These are phyloP conservation scores for Saxicola maurus DNA, from an alignment of 2,797 vertebrate genomes.

Conservation along the genomic window DNA sequence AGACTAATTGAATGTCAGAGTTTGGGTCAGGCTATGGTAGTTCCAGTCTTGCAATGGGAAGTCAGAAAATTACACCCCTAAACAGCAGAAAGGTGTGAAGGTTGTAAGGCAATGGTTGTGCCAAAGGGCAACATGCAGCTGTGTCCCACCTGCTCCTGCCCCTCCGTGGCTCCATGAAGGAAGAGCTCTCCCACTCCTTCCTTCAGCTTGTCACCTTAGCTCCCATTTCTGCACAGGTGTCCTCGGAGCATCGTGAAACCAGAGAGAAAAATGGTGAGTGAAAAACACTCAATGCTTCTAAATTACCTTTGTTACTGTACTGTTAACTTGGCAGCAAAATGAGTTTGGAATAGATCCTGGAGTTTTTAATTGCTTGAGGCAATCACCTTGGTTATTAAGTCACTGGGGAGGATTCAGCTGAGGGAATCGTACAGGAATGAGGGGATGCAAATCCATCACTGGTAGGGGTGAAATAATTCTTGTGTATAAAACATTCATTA, in stretches of 20 bases:
- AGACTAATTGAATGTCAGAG: background rate
- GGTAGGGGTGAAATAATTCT: background rate
- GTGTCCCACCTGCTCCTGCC: background rate
- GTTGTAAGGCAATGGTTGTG: background rate
- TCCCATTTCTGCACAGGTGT: background rate
- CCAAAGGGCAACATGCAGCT: background rate
- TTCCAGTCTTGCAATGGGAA: background rate
- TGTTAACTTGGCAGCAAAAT: constrained; percentile 6
- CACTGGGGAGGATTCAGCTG: background rate
- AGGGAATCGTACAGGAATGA: fast-evolving
- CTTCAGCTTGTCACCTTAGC: background rate
- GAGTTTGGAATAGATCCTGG: background rate
- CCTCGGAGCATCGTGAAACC: background rate
- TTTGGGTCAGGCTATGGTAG: background rate
- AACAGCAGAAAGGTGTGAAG: background rate
- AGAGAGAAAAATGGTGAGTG: background rate
- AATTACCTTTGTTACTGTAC: background rate
- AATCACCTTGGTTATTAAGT: constrained; percentile 14
- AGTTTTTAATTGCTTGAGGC: constrained; percentile 15
- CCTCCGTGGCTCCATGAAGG: fast-evolving
- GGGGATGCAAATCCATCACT: background rate
- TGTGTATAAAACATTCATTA: background rate
- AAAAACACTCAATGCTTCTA: background rate
- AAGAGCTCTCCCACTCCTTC: background rate
- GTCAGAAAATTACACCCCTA: background rate